Evolutionary conservation across 1,140 invertebrate species (phyloP), one percentile per base, ranked within the genome.

Genomic region (Eriocheir sinensis): DNA sequence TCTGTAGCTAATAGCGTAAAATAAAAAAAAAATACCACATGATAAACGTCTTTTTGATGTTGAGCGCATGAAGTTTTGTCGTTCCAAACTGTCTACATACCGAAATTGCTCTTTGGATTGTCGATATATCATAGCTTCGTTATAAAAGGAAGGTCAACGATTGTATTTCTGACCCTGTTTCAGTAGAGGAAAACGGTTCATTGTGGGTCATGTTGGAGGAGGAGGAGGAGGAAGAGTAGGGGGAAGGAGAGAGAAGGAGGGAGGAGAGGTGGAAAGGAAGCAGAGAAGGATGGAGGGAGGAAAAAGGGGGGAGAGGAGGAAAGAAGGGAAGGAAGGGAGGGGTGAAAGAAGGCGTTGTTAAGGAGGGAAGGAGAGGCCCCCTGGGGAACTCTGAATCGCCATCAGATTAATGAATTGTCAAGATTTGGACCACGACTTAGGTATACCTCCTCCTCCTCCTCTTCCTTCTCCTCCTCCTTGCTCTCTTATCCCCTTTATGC

Each of bases 391-490:
- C 48, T 72, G 81, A 93, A 93, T 93, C 92, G 85, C 85, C 92
- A 85, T 38, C 85, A 89, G 85, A 93, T 93, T 93, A 93, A 93
- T 89, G 85, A 89, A 93, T 93, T 93, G 85, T 93, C 92, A 89
- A 89, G 85, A 89, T 89, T 60, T 60, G 17, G 48, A n/a, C 40
- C 92, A 36, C 81, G 38, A 44, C 17, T 36, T 32, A 30, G 91
- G 86, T 92, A 48, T 85, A 34, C 32, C 32, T 30, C 4, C 34
- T 72, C 92, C 41, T 17, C 4, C 1, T 21, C 21, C 36, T n/a
- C 40, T 41, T 30, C n/a, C 79, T 12, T n/a, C n/a, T 40, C 34
- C 86, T 89, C 86, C 8, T 40, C 38, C 40, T 72, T 48, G 38
- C 86, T 60, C 60, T 79, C 48, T 79, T n/a, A 34, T 79, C 27